Evolutionary conservation across 2,113 vertebrate genomes (phyloP).

Genomic region (Actenoides lindsayi): DNA sequence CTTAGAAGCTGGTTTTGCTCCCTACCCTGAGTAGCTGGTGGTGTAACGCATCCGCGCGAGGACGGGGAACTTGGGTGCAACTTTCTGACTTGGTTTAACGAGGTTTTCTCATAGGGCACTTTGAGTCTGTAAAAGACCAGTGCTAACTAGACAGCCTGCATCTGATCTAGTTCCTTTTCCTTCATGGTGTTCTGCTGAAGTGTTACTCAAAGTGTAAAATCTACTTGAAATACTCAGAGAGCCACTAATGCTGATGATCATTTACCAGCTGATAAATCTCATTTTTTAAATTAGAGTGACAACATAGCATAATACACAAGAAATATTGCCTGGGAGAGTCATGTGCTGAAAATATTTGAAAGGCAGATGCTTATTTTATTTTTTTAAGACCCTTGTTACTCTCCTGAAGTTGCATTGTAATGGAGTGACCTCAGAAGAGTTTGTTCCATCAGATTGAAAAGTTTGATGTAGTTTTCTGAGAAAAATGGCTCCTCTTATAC

Average conservation of each 20-base stretch:
- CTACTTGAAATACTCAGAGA: not conserved
- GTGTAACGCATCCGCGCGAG: not conserved
- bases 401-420: not conserved
- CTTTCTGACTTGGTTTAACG: not conserved
- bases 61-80: not conserved
- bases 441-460: not conserved
- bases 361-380: not conserved
- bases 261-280: not conserved
- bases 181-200: not conserved
- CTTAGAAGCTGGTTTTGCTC: not conserved
- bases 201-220: not conserved
- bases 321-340: not conserved
- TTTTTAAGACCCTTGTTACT: not conserved
- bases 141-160: not conserved
- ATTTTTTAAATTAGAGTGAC: not conserved
- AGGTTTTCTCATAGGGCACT: not conserved
- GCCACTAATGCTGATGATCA: not conserved
- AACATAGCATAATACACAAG: not conserved
- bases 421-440: not conserved
- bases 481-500: not conserved
- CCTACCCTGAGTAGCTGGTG: not conserved
- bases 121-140: not conserved
- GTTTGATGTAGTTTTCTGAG: not conserved
- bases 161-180: not conserved
- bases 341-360: not conserved